Evolutionary conservation across 2,797 vertebrate genomes (phyloP), one percentile per base, ranked within the genome.

Genomic region (Sebastes itinus): DNA sequence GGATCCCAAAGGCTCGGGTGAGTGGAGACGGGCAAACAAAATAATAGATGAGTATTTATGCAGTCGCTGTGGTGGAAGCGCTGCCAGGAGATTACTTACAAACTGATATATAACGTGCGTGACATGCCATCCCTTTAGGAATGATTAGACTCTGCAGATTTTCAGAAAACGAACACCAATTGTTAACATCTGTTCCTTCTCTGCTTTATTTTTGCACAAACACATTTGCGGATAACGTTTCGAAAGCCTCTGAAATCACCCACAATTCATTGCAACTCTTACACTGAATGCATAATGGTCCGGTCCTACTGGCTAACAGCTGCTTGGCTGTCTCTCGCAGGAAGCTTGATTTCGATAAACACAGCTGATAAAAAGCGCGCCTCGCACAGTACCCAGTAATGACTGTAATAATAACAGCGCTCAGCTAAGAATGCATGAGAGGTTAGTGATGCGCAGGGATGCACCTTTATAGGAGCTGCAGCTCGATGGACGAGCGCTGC

Each of bases 251-350:
- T 64, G 20, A 87, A 91, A 91, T 91, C 70, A 83, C 78, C 28
- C 67, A 54, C 80, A 77, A 87, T 85, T 87, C 78, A 85, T 46
- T 52, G 72, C 59, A 61, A 23, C 79, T 74, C 77, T 82, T 25
- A 54, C 56, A 16, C 23, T 82, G 74, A 82, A 87, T 84, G 67
- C 74, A 67, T 83, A 86, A 84, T 69, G 18, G 73, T 71, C n/a
- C 5, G 10, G 35, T 60, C 59, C 33, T 28, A 64, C 77, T 70
- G 76, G 81, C 75, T 66, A 92, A 91, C 92, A 93, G 92, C 89
- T 93, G 91, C 89, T 92, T 63, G 66, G 82, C 81, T 74, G 82
- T 85, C 83, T 86, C 67, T 71, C 35, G 49, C 77, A 90, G 85
- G 74, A 88, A 82, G 82, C 82, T 71, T 46, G 82, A 83, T 91